Evolutionary conservation across 2,113 vertebrate species (phyloP).

Genomic region (Epinephelus fuscoguttatus): DNA sequence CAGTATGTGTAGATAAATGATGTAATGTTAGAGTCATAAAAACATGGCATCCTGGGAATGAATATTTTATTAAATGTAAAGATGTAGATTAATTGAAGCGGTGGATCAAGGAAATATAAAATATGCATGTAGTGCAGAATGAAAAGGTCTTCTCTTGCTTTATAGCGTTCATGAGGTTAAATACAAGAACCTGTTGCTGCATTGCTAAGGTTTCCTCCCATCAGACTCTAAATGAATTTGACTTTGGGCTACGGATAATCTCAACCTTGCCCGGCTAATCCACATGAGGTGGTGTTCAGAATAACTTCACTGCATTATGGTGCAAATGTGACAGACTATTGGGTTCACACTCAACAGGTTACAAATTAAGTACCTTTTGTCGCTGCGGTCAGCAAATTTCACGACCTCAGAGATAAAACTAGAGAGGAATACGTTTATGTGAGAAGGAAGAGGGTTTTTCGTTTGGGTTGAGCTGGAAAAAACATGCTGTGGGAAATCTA

Average conservation of each 20-base stretch:
- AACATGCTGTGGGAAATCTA: not conserved
- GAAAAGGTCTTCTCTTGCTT: not conserved
- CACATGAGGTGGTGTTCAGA: not conserved
- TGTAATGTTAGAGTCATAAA: constrained; percentile 2
- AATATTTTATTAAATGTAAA: constrained; percentile 1
- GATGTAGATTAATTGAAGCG: not conserved
- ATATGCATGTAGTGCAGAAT: not conserved
- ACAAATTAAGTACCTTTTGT: not conserved
- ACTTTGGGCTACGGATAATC: not conserved
- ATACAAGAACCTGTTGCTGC: constrained; percentile 47
- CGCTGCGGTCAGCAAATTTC: not conserved
- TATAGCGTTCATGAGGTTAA: not conserved
- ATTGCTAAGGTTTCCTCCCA: not conserved
- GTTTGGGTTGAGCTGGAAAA: not conserved
- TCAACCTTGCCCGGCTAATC: not conserved
- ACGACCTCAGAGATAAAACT: not conserved
- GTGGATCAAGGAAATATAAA: not conserved
- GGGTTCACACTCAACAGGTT: not conserved
- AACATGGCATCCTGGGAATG: not conserved
- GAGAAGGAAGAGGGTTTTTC: not conserved
- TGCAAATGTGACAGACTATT: not conserved
- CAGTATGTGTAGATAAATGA: constrained; percentile 1
- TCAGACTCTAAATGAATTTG: not conserved
- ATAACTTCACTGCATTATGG: not conserved
- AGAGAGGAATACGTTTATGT: not conserved